Evolutionary conservation across 1,140 invertebrate species (phyloP), one percentile per base, ranked within the genome.

Genomic region (Brachionus manjavacas): DNA sequence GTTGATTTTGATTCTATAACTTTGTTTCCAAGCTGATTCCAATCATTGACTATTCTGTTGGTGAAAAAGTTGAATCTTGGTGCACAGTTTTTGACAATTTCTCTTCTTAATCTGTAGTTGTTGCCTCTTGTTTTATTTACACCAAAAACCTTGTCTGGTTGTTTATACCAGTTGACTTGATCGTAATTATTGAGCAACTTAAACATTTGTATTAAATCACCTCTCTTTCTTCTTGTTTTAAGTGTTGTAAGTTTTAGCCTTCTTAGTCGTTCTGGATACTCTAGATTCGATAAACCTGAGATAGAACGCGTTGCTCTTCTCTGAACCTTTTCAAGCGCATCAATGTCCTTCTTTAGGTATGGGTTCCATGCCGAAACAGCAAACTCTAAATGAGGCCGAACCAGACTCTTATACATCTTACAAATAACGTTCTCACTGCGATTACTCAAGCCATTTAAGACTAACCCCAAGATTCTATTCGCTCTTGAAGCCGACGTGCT

Each of bases 321-420:
- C 79, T 87, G 86, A 0, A 87, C 83, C 60, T 74, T 85, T 64
- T 86, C 86, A 25, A 86, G 35, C 3, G 43, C 70, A 11, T 85
- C 11, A 14, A 85, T 83, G 60, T 85, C 60, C 12, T 43, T 7
- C 14, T 84, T 16, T 1, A 68, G 39, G 49, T 85, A 76, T 14
- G 85, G 85, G 49, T 85, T 84, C 84, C 85, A 86, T 1, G 83
- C 84, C 12, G 85, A 55, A n/a, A 81, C 84, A 1, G 85, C 84
- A 76, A 85, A 86, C 23, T 86, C 86, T 23, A 83, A 20, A 49
- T 39, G 46, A 16, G 76, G 43, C 41, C 76, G 20, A 12, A 79
- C 76, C 3, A 79, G 8, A 79, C 23, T 55, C 23, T 7, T 79
- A 16, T 79, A 79, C n/a, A 79, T 20, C 14, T 39, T 35, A 12